Evolutionary conservation across 2,797 vertebrate genomes (phyloP).

Genomic region (Chelidonichthys spinosus): DNA sequence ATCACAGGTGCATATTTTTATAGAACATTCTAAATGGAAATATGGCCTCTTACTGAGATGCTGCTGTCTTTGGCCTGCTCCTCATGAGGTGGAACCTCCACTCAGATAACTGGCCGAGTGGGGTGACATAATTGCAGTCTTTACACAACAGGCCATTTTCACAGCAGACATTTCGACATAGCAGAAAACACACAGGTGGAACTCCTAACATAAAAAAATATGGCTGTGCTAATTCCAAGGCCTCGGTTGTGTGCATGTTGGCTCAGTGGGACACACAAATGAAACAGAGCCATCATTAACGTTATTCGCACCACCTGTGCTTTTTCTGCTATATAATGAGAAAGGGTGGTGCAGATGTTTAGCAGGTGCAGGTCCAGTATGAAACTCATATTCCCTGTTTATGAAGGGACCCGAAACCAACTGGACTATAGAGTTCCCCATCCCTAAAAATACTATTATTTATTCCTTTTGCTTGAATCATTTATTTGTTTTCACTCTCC

Average conservation of each 20-base stretch:
- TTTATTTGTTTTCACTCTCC: background rate
- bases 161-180: constrained; percentile 17
- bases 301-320: constrained; percentile 30
- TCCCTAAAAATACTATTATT: background rate
- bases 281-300: constrained; percentile 35
- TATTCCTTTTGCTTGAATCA: background rate
- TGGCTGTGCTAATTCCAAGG: constrained; percentile 6
- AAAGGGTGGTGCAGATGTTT: constrained; percentile 11
- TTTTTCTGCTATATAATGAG: constrained; percentile 8
- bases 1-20: background rate
- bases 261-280: constrained; percentile 31
- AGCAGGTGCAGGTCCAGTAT: constrained; percentile 13
- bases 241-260: constrained; percentile 12
- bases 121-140: constrained; percentile 16
- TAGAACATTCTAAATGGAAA: background rate
- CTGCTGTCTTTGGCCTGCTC: constrained; percentile 2
- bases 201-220: constrained; percentile 11
- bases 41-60: background rate
- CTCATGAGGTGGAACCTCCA: background rate
- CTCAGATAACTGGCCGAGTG: background rate
- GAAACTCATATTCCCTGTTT: background rate
- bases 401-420: background rate
- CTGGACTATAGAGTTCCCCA: background rate
- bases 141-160: constrained; percentile 15
- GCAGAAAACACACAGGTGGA: constrained; percentile 18